Evolutionary conservation across 2,888 invertebrate genomes (phyloP).

Genomic region (Eupithecia inturbata): DNA sequence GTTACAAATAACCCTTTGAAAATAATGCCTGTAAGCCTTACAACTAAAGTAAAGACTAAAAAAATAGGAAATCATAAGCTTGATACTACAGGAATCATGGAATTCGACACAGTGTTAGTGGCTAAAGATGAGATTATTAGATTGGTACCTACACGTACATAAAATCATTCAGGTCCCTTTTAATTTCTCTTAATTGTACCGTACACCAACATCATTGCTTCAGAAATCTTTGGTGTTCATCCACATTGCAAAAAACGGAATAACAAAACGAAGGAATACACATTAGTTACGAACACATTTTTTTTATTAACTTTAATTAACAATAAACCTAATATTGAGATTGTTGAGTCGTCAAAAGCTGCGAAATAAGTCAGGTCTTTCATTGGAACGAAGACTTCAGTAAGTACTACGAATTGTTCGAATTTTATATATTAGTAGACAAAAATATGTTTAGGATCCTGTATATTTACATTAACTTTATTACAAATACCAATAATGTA

Average conservation of each 20-base stretch:
- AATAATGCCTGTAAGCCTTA: constrained; percentile 65
- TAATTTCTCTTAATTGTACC: constrained; percentile 80
- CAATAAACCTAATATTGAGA: constrained; percentile 79
- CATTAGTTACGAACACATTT: constrained; percentile 80
- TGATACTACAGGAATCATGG: constrained; percentile 46
- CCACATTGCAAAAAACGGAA: constrained; percentile 79
- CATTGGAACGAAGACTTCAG: constrained; percentile 59
- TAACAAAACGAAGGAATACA: constrained; percentile 69
- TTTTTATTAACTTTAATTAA: constrained; percentile 67
- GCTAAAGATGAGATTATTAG: constrained; percentile 80
- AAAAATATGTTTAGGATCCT: background rate
- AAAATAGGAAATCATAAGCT: constrained; percentile 73
- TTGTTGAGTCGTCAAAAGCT: constrained; percentile 79
- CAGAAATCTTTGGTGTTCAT: constrained; percentile 84
- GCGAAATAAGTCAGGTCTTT: constrained; percentile 75
- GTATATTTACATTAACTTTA: constrained; percentile 5
- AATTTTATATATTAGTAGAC: constrained; percentile 20
- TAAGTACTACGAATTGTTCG: constrained; percentile 26
- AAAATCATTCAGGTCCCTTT: constrained; percentile 83
- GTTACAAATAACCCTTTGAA: constrained; percentile 41
- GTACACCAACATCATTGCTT: constrained; percentile 76
- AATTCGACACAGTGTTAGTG: constrained; percentile 68
- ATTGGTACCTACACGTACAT: constrained; percentile 79
- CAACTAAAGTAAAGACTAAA: constrained; percentile 72
- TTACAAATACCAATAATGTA: constrained; percentile 30